phyloP scores from a whole-genome alignment of 92 coral and sea anemone species.

The Meandrina meandrites region DNA sequence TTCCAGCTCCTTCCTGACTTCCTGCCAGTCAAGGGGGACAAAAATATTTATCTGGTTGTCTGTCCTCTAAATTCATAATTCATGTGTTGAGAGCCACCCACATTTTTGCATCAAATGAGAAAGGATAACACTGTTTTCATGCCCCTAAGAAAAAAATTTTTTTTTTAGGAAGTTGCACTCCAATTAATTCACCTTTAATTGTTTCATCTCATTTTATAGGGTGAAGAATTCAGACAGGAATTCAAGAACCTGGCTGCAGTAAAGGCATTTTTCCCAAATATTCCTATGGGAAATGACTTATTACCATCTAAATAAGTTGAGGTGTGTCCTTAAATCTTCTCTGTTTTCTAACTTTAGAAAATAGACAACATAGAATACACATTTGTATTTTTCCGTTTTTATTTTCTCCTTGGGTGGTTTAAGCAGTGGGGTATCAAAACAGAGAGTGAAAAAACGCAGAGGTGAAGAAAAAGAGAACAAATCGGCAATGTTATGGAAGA shows the following conservation, averaged over 20 bases:
- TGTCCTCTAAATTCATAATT: too few relatives aligned
- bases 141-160: too few relatives aligned
- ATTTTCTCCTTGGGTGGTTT: constrained; percentile 29
- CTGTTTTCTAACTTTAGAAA: too few relatives aligned
- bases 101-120: too few relatives aligned
- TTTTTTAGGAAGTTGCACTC: too few relatives aligned
- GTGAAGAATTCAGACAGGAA: constrained; percentile 35
- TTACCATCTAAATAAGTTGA: not conserved
- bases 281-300: constrained; percentile 17
- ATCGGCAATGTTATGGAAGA: constrained; percentile 10
- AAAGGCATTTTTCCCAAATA: constrained; percentile 39
- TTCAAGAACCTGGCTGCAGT: constrained; percentile 35
- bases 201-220: too few relatives aligned
- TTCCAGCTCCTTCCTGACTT: not conserved
- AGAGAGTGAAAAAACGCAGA: constrained; percentile 42
- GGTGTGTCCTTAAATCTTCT: too few relatives aligned
- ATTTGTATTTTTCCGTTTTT: not conserved
- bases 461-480: constrained; percentile 14
- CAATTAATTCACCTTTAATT: too few relatives aligned
- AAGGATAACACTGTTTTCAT: too few relatives aligned
- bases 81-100: too few relatives aligned
- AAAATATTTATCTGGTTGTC: too few relatives aligned
- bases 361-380: too few relatives aligned
- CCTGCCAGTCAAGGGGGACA: not conserved
- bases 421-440: constrained; percentile 34